phyloP scores from a whole-genome alignment of 2,888 invertebrate species.

The Acanthacorydalis orientalis region DNA sequence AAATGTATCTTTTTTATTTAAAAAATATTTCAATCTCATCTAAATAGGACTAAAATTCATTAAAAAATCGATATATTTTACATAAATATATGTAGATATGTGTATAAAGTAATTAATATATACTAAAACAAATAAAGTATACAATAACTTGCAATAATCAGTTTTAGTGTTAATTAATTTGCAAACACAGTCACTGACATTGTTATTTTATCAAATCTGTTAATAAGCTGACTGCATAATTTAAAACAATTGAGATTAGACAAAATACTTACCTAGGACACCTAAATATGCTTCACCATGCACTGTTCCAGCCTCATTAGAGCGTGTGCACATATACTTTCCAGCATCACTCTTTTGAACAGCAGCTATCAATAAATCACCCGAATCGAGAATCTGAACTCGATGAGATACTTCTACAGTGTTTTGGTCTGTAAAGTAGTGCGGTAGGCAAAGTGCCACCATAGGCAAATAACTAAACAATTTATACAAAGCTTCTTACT shows the following conservation, averaged over 20 bases:
- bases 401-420: slow-evolving; percentile 53
- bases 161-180: too few species aligned
- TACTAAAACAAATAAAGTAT: too few species aligned
- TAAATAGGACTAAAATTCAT: too few species aligned
- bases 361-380: slow-evolving; percentile 75
- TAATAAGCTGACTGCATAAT: neutral
- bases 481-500: slow-evolving; percentile 2
- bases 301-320: slow-evolving; percentile 79
- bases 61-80: too few species aligned
- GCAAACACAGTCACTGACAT: too few species aligned
- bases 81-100: too few species aligned
- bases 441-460: slow-evolving; percentile 7
- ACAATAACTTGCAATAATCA: too few species aligned
- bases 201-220: too few species aligned
- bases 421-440: slow-evolving; percentile 32
- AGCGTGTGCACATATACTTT: slow-evolving; percentile 73
- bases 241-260: neutral
- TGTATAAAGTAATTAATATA: too few species aligned
- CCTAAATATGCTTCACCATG: slow-evolving; percentile 66
- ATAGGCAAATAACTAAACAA: slow-evolving; percentile 4
- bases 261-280: slow-evolving; percentile 52
- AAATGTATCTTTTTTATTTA: neutral
- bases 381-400: slow-evolving; percentile 70
- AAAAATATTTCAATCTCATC: slow-evolving; percentile 6
- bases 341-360: slow-evolving; percentile 73